A percentile compares a stretch with the other conserved stretches of the same genome.
Evolutionary conservation across 2,888 invertebrate species (phyloP).

Genomic region (Willowsia nigromaculata): DNA sequence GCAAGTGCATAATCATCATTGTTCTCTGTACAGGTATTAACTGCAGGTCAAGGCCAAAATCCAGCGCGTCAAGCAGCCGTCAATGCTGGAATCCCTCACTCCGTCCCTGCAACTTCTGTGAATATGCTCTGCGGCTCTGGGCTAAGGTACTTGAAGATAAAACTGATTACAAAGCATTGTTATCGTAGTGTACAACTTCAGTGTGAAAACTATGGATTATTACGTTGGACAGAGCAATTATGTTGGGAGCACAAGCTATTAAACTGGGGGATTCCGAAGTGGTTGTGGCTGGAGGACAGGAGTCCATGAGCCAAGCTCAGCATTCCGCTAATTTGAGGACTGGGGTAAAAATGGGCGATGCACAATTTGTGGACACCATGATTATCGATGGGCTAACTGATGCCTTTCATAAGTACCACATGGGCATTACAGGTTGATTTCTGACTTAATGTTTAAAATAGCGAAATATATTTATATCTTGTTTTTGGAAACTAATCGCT

Average conservation of each 20-base stretch:
- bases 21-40: slow-evolving; percentile 82
- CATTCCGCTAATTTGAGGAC: slow-evolving; percentile 85
- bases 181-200: too few species aligned
- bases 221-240: slow-evolving; percentile 82
- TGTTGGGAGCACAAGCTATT: slow-evolving; percentile 86
- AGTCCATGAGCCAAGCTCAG: slow-evolving; percentile 89
- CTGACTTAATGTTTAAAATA: too few species aligned
- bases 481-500: too few species aligned
- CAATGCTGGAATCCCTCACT: slow-evolving; percentile 86
- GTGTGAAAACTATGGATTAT: neutral
- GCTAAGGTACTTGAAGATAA: slow-evolving; percentile 84
- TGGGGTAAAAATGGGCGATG: slow-evolving; percentile 86
- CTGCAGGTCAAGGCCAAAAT: slow-evolving; percentile 89
- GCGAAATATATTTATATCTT: too few species aligned
- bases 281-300: slow-evolving; percentile 90
- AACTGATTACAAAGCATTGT: too few species aligned
- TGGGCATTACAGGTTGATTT: slow-evolving; percentile 85
- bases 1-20: neutral
- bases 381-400: slow-evolving; percentile 87
- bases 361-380: slow-evolving; percentile 85
- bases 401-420: slow-evolving; percentile 87
- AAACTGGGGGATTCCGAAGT: slow-evolving; percentile 85
- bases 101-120: slow-evolving; percentile 86
- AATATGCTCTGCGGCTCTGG: slow-evolving; percentile 93
- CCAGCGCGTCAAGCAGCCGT: slow-evolving; percentile 89